Conservation (phyloP, 2,113 vertebrate species). For the Laticauda laticaudata region DNA sequence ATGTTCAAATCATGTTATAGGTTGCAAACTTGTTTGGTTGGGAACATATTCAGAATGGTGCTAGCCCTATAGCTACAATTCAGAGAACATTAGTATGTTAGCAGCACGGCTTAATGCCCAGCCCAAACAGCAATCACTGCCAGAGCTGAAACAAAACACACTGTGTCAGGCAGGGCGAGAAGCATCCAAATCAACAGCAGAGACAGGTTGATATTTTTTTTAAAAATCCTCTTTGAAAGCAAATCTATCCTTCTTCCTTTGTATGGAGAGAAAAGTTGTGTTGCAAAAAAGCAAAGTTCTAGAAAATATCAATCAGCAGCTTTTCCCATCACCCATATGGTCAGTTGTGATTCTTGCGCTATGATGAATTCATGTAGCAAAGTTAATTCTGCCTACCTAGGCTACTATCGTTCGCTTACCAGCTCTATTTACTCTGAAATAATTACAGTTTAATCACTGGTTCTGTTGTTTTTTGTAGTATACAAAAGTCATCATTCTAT, state of each 20-base stretch:
- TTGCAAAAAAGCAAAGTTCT: neutral
- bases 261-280: neutral
- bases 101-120: neutral
- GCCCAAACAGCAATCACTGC: neutral
- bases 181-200: neutral
- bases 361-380: neutral
- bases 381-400: neutral
- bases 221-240: neutral
- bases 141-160: neutral
- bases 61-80: neutral
- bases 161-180: conserved; percentile 13
- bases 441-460: neutral
- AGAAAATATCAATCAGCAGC: neutral
- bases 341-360: rapidly evolving
- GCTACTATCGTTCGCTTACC: neutral
- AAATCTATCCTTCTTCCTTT: neutral
- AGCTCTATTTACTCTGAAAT: neutral
- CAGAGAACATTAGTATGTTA: neutral
- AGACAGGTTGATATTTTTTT: neutral
- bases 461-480: neutral
- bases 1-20: neutral
- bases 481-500: neutral
- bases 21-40: rapidly evolving
- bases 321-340: neutral
- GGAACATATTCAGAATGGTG: neutral